Percentiles rank a stretch among this genome's conserved stretches.
phyloP scores from a whole-genome alignment of 2,888 invertebrate genomes.

The Nemotelus pantherinus region DNA sequence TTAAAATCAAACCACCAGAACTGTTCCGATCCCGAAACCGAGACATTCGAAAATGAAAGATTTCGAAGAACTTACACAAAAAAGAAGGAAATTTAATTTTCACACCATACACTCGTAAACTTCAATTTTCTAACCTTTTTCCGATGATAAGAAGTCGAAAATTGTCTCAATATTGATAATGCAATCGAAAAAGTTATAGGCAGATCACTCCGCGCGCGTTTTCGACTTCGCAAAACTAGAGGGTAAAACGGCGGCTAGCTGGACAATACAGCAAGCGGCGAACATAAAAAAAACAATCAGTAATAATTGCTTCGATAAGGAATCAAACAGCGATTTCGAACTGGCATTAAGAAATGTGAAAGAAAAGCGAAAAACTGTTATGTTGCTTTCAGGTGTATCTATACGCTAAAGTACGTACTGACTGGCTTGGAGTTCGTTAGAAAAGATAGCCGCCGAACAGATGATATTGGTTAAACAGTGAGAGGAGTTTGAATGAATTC shows the following conservation, averaged over 20 bases:
- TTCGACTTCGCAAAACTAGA: background rate
- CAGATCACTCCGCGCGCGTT: slow-evolving; percentile 21
- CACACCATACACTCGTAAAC: background rate
- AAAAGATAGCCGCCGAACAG: no score
- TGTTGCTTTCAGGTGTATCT: slow-evolving; percentile 1
- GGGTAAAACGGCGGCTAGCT: no score
- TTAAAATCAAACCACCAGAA: no score
- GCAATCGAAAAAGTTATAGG: background rate
- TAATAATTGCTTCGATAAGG: slow-evolving; percentile 25
- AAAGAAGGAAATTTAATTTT: background rate
- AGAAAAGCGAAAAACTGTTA: slow-evolving; percentile 2
- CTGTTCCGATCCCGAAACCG: background rate
- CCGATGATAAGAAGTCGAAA: slow-evolving; percentile 2
- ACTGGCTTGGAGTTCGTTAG: no score
- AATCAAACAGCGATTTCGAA: slow-evolving; percentile 18
- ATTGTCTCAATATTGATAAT: background rate
- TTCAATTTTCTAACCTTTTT: slow-evolving; percentile 30
- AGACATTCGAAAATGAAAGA: background rate
- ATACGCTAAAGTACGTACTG: no score
- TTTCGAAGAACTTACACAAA: background rate
- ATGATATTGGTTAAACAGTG: no score
- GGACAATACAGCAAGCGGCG: no score
- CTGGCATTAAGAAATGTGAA: slow-evolving; percentile 2
- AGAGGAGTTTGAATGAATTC: no score
- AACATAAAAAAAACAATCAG: slow-evolving; percentile 36